Percentiles rank a stretch among this genome's conserved stretches.
phyloP scores from a whole-genome alignment of 2,888 invertebrate genomes.

The Strigamia transsilvanica region DNA sequence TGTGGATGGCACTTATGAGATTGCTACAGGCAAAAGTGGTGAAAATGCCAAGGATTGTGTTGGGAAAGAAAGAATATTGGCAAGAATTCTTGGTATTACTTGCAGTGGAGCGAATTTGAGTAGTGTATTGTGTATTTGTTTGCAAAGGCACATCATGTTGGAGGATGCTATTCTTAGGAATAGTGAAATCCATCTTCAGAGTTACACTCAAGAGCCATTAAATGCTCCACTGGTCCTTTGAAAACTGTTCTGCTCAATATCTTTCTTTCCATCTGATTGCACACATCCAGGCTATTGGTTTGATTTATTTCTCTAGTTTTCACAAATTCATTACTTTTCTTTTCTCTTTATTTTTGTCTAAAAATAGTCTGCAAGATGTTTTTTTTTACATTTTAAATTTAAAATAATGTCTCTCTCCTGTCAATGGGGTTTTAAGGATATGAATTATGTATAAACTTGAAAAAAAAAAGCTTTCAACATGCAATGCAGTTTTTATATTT shows the following conservation, averaged over 20 bases:
- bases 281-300: slow-evolving; percentile 20
- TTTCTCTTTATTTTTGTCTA: not conserved
- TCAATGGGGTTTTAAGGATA: not conserved
- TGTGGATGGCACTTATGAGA: too few species aligned
- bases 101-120: not conserved
- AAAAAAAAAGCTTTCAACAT: not conserved
- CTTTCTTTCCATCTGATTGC: slow-evolving; percentile 18
- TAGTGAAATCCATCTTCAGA: slow-evolving; percentile 9
- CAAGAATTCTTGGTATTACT: too few species aligned
- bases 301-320: slow-evolving; percentile 16
- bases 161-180: slow-evolving; percentile 12
- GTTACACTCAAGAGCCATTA: slow-evolving; percentile 16
- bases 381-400: too few species aligned
- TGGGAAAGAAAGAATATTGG: too few species aligned
- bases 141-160: not conserved
- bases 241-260: slow-evolving; percentile 26
- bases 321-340: slow-evolving; percentile 20
- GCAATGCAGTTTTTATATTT: not conserved
- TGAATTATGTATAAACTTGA: not conserved
- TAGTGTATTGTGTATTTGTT: slow-evolving; percentile 11
- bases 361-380: too few species aligned
- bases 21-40: too few species aligned
- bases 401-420: too few species aligned
- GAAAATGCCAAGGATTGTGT: too few species aligned
- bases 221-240: slow-evolving; percentile 26